Evolutionary conservation across 2,113 vertebrate genomes (phyloP).

Genomic region (Chitala chitala): DNA sequence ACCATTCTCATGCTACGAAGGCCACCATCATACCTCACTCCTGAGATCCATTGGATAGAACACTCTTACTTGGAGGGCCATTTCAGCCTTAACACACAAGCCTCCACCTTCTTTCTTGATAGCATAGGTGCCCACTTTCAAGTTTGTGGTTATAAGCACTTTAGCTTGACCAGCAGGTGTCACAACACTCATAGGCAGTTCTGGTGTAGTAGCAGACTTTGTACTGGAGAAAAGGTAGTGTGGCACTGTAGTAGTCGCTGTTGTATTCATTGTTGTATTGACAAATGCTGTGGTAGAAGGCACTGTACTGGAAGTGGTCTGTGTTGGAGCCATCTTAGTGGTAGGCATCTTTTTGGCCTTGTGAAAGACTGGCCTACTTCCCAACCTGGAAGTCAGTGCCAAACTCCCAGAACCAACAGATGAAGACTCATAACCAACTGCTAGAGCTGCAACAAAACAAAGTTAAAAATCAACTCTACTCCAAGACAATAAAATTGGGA

Average conservation of each 20-base stretch:
- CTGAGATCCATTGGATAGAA: neutral
- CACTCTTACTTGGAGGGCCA: neutral
- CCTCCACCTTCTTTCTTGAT: neutral
- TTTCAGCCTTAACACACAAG: slow-evolving; percentile 13
- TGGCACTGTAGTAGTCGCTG: neutral
- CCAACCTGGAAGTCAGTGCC: too few relatives aligned
- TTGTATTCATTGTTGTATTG: too few relatives aligned
- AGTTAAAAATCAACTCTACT: too few relatives aligned
- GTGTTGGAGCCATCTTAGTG: neutral
- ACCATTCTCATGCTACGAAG: neutral
- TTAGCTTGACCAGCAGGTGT: neutral
- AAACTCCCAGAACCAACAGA: too few relatives aligned
- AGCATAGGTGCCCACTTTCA: slow-evolving; percentile 6
- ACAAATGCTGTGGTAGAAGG: too few relatives aligned
- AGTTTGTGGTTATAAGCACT: neutral
- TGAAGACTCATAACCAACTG: too few relatives aligned
- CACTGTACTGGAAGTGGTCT: too few relatives aligned
- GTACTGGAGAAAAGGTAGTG: neutral
- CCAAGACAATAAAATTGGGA: too few relatives aligned
- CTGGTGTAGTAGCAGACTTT: neutral
- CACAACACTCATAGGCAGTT: neutral
- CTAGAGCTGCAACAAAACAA: too few relatives aligned
- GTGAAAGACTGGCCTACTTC: too few relatives aligned
- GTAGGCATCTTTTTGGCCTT: neutral
- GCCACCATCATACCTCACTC: neutral